Conservation (phyloP, 23 tunicate species). For the Clavelina lepadiformis region DNA sequence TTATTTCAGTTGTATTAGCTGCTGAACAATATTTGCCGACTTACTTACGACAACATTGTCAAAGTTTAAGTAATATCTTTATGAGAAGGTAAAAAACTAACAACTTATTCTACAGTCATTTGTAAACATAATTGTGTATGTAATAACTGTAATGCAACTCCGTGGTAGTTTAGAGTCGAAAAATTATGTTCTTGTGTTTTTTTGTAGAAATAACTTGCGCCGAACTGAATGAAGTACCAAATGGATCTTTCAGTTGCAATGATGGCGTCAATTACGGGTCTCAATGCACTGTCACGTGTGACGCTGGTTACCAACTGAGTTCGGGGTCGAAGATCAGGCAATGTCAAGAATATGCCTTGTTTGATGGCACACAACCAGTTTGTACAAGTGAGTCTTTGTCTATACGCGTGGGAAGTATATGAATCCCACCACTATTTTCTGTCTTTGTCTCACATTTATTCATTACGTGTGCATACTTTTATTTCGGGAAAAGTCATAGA, state of each 20-base stretch:
- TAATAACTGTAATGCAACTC: too few relatives aligned
- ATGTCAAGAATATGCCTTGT: slow-evolving; percentile 54
- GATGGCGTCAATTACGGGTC: slow-evolving; percentile 51
- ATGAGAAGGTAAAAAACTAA: not conserved
- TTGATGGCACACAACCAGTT: slow-evolving; percentile 49
- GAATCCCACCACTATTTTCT: not conserved
- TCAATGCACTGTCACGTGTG: slow-evolving; percentile 58
- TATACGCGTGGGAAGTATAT: not conserved
- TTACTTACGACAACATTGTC: too few relatives aligned
- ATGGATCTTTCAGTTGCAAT: slow-evolving; percentile 42
- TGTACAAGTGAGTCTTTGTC: slow-evolving; percentile 50
- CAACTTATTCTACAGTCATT: not conserved
- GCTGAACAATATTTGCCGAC: too few relatives aligned
- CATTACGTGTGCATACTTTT: too few relatives aligned
- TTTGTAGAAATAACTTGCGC: slow-evolving; percentile 61
- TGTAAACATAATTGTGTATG: too few relatives aligned
- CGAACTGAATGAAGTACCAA: slow-evolving; percentile 26
- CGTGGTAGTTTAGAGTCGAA: too few relatives aligned
- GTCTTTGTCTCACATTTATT: too few relatives aligned
- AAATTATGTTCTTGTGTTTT: not conserved
- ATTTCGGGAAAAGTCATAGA: too few relatives aligned
- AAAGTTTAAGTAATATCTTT: not conserved
- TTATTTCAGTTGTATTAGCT: not conserved
- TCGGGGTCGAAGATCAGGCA: slow-evolving; percentile 54
- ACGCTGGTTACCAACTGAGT: slow-evolving; percentile 59